phyloP scores from a whole-genome alignment of 2,888 invertebrate genomes.

The Sympetrum striolatum region DNA sequence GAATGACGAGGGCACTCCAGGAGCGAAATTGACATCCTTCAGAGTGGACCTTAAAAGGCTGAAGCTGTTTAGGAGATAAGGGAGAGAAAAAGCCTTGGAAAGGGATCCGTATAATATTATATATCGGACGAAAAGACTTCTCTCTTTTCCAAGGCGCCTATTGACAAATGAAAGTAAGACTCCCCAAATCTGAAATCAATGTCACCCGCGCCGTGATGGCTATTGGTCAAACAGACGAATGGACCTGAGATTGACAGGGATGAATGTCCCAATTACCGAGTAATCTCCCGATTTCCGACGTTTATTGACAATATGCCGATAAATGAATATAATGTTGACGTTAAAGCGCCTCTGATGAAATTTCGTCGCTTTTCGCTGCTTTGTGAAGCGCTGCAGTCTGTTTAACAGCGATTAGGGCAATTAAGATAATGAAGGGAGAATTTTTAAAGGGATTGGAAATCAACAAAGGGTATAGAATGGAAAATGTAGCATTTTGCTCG shows the following conservation, averaged over 20 bases:
- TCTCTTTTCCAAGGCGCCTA: background rate
- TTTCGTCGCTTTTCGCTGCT: no score
- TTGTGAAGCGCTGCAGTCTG: background rate
- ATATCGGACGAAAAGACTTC: constrained; percentile 19
- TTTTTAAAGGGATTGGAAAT: no score
- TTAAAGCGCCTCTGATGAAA: no score
- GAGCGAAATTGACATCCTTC: constrained; percentile 22
- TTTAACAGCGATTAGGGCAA: background rate
- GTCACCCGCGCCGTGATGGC: background rate
- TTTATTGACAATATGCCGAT: no score
- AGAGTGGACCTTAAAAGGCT: constrained; percentile 19
- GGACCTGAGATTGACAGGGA: no score
- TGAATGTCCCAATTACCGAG: no score
- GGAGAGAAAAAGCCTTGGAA: background rate
- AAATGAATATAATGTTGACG: no score
- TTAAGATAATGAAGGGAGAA: background rate
- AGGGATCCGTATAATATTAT: background rate
- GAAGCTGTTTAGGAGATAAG: constrained; percentile 18
- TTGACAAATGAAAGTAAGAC: background rate
- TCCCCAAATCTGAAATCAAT: background rate
- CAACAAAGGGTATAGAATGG: no score
- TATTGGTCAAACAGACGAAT: background rate
- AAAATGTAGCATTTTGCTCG: no score
- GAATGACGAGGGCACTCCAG: constrained; percentile 28
- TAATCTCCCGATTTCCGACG: no score